Percentiles rank a stretch among this genome's conserved stretches.
Conservation (phyloP, 1,140 invertebrate genomes). For the Hycleus cichorii region DNA sequence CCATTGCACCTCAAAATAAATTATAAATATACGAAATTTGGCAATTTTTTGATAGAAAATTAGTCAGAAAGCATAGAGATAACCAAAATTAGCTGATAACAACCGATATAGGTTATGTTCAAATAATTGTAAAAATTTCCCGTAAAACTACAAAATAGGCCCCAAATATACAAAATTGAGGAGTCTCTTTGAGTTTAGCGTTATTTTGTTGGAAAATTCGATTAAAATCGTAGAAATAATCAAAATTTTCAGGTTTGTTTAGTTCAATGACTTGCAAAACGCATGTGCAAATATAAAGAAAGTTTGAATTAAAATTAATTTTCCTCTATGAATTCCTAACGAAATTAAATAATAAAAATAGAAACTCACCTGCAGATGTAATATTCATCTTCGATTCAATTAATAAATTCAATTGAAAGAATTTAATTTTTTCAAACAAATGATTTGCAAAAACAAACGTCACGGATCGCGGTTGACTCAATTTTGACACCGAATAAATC, state of each 20-base stretch:
- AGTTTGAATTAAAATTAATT: constrained; percentile 4
- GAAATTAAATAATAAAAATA: not conserved
- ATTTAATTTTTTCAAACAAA: not conserved
- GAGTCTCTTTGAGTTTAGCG: too few species aligned
- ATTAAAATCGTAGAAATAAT: not conserved
- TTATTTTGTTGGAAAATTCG: not conserved
- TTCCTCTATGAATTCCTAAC: constrained; percentile 4
- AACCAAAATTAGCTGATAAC: too few species aligned
- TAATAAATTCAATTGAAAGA: not conserved
- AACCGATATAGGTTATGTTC: not conserved
- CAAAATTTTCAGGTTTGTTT: constrained; percentile 3
- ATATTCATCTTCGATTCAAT: constrained; percentile 31
- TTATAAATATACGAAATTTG: too few species aligned
- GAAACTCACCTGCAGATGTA: constrained; percentile 32
- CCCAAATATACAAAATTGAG: not conserved
- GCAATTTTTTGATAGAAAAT: too few species aligned
- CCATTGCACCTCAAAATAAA: too few species aligned
- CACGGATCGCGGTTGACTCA: not conserved
- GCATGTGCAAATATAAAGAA: constrained; percentile 13
- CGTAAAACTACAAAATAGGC: not conserved
- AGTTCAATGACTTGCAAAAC: constrained; percentile 30
- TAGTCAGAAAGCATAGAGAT: too few species aligned
- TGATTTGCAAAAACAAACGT: constrained; percentile 4
- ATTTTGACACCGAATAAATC: constrained; percentile 1
- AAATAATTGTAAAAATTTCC: not conserved